Evolutionary conservation across 2,888 invertebrate genomes (phyloP).

Genomic region (Melanotus villosus): DNA sequence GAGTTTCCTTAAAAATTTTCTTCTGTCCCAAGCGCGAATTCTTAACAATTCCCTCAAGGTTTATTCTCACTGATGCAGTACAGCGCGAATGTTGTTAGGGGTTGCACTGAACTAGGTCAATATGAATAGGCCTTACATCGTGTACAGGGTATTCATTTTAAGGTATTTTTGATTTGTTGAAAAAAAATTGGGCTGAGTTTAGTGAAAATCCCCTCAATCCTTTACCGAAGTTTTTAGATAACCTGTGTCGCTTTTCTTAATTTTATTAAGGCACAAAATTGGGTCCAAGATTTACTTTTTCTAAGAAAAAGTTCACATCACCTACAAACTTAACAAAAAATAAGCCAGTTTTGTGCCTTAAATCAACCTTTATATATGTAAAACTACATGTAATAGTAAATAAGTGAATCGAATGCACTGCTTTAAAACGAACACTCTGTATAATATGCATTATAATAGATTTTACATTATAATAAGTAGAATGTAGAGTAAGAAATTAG

Average conservation of each 20-base stretch:
- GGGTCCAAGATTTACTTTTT: not conserved
- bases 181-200: not conserved
- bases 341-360: not conserved
- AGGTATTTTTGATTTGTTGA: constrained; percentile 2
- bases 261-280: not conserved
- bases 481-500: constrained; percentile 28
- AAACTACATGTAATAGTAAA: not conserved
- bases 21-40: constrained; percentile 7
- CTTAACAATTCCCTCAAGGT: constrained; percentile 40
- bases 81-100: constrained; percentile 39
- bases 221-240: not conserved
- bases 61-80: constrained; percentile 53
- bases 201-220: not conserved
- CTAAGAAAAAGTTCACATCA: too few species aligned
- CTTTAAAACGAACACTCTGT: constrained; percentile 43
- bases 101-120: constrained; percentile 56
- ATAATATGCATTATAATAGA: constrained; percentile 37
- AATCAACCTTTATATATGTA: not conserved
- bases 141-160: constrained; percentile 43
- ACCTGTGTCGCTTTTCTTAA: not conserved
- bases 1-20: too few species aligned
- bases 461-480: constrained; percentile 41
- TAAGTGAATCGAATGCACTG: constrained; percentile 26
- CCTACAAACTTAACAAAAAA: not conserved
- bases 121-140: constrained; percentile 57